These are phyloP conservation scores for Selenia dentaria DNA, from an alignment of 2,888 invertebrate genomes.

Conservation along the genomic window DNA sequence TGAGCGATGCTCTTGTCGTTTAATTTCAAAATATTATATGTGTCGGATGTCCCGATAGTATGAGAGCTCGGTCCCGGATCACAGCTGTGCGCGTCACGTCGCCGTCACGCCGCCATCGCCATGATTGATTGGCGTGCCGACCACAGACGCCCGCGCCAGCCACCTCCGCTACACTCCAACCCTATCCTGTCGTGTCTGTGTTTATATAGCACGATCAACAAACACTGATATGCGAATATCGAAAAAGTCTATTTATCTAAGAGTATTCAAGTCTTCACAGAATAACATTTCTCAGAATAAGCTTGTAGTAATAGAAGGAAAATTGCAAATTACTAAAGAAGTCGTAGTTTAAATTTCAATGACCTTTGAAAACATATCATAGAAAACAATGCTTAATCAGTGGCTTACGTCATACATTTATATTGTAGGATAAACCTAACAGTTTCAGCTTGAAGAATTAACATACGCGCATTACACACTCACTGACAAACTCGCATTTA, in stretches of 20 bases:
- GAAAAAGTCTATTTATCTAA: neutral
- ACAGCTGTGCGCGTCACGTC: constrained; percentile 43
- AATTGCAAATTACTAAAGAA: too few relatives aligned
- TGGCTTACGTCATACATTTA: too few relatives aligned
- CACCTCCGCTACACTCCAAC: constrained; percentile 16
- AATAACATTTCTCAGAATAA: too few relatives aligned
- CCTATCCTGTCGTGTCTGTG: constrained; percentile 11
- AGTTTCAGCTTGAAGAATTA: too few relatives aligned
- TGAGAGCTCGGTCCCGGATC: constrained; percentile 14
- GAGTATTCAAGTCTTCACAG: too few relatives aligned
- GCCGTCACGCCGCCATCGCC: constrained; percentile 31
- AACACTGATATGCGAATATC: neutral
- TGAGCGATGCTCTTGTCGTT: constrained; percentile 24
- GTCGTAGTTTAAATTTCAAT: too few relatives aligned
- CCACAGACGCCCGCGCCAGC: constrained; percentile 37
- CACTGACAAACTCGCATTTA: too few relatives aligned
- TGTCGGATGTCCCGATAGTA: constrained; percentile 22
- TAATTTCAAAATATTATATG: constrained; percentile 24
- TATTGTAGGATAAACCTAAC: too few relatives aligned
- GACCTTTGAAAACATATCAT: too few relatives aligned
- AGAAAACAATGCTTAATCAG: too few relatives aligned
- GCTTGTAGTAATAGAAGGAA: too few relatives aligned
- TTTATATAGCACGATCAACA: neutral
- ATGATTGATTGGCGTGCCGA: constrained; percentile 52
- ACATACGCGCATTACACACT: too few relatives aligned